Evolutionary conservation across 2,797 vertebrate genomes (phyloP).

Genomic region (Neosilurus mollespiculum): DNA sequence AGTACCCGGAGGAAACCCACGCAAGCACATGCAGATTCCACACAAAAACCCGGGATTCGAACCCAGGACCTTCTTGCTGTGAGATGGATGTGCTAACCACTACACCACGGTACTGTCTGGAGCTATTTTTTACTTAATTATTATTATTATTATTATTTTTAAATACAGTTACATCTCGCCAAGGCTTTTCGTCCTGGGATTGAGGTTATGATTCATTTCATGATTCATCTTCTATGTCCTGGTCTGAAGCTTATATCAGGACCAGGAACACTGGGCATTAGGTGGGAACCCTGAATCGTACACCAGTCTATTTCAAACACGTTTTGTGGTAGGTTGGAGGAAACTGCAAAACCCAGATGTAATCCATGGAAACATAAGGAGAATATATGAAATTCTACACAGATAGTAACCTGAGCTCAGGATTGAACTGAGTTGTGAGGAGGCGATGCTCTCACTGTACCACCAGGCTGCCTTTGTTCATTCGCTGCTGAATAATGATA

Average conservation of each 20-base stretch:
- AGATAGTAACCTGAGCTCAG: neutral
- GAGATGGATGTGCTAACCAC: too few relatives aligned
- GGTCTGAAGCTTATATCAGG: neutral
- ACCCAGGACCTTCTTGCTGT: too few relatives aligned
- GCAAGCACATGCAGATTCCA: too few relatives aligned
- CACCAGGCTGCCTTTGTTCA: too few relatives aligned
- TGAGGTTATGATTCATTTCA: neutral
- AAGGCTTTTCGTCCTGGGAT: neutral
- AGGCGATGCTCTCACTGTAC: neutral
- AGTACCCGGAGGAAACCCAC: too few relatives aligned
- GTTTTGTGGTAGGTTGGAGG: neutral
- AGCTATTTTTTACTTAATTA: too few relatives aligned
- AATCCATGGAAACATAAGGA: neutral
- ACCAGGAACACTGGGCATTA: neutral
- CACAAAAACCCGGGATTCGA: too few relatives aligned
- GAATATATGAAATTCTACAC: neutral
- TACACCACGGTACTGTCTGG: too few relatives aligned
- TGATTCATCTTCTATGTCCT: neutral
- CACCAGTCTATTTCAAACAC: neutral
- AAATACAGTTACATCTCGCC: neutral
- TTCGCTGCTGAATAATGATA: neutral
- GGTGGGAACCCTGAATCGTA: neutral
- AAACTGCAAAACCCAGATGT: neutral
- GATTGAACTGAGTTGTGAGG: neutral
- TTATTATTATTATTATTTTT: neutral